These are phyloP conservation scores for Archocentrus centrarchus DNA, from an alignment of 2,113 vertebrate genomes.

Conservation along the genomic window DNA sequence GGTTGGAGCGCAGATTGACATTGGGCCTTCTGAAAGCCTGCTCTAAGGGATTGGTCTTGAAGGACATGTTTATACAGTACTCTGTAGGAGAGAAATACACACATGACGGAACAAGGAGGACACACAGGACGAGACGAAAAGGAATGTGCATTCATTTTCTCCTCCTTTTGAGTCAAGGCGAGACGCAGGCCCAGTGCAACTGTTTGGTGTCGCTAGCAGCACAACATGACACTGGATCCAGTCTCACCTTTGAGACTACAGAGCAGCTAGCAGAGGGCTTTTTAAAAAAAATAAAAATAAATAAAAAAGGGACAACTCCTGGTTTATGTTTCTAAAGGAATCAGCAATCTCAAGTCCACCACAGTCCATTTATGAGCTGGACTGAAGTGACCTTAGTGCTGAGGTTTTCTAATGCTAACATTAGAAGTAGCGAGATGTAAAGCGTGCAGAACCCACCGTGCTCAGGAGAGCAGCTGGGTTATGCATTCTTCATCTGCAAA, in stretches of 20 bases:
- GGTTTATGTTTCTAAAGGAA: slow-evolving; percentile 21
- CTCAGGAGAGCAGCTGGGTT: slow-evolving; percentile 55
- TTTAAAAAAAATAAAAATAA: background rate
- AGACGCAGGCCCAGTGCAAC: slow-evolving; percentile 1
- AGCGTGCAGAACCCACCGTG: slow-evolving; percentile 76
- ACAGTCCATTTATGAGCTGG: slow-evolving; percentile 3
- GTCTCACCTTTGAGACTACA: background rate
- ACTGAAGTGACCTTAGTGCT: slow-evolving; percentile 16
- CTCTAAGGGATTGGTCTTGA: slow-evolving; percentile 90
- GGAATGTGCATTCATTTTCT: background rate
- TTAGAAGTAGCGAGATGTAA: slow-evolving; percentile 18
- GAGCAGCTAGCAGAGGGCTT: slow-evolving; percentile 10
- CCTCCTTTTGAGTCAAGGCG: background rate
- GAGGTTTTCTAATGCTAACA: slow-evolving; percentile 18
- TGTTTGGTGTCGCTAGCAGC: background rate
- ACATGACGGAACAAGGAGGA: slow-evolving; percentile 70
- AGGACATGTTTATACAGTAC: slow-evolving; percentile 82
- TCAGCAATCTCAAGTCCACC: background rate
- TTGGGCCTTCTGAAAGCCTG: slow-evolving; percentile 86
- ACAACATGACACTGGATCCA: background rate
- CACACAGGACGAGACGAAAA: slow-evolving; percentile 54
- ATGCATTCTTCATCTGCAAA: slow-evolving; percentile 64
- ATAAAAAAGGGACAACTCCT: background rate
- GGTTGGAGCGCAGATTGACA: slow-evolving; percentile 82
- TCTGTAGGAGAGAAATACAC: slow-evolving; percentile 89